phyloP scores from a whole-genome alignment of 2,113 vertebrate species.

The Macrotis lagotis region DNA sequence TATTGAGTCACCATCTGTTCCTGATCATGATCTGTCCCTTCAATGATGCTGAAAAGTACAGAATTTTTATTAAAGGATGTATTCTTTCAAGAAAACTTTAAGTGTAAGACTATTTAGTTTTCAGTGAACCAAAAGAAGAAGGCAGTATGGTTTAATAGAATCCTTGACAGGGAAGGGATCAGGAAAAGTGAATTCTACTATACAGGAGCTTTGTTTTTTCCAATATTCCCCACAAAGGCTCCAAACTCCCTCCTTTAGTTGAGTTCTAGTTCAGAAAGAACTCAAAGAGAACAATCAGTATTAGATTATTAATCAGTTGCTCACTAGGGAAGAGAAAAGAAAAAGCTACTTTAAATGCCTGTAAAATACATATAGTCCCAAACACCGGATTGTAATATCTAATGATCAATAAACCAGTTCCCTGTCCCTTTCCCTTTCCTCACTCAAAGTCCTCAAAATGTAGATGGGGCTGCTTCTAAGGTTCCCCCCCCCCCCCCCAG shows the following conservation, averaged over 20 bases:
- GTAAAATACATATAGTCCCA: background rate
- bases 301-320: background rate
- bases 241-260: background rate
- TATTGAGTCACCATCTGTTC: too few species aligned
- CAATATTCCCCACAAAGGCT: background rate
- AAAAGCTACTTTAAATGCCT: background rate
- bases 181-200: background rate
- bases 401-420: background rate
- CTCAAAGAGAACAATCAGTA: background rate
- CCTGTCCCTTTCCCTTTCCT: background rate
- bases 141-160: background rate
- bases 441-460: background rate
- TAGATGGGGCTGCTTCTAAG: background rate
- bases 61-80: background rate
- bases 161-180: background rate
- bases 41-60: background rate
- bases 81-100: background rate
- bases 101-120: background rate
- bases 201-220: background rate
- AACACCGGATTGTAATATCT: background rate
- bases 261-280: background rate
- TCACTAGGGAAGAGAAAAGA: background rate
- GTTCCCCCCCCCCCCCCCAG: background rate
- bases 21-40: too few species aligned
- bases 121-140: background rate